Percentiles rank a stretch among this genome's conserved stretches.
phyloP scores from a whole-genome alignment of 2,113 vertebrate species.

The Pleuronectes platessa region DNA sequence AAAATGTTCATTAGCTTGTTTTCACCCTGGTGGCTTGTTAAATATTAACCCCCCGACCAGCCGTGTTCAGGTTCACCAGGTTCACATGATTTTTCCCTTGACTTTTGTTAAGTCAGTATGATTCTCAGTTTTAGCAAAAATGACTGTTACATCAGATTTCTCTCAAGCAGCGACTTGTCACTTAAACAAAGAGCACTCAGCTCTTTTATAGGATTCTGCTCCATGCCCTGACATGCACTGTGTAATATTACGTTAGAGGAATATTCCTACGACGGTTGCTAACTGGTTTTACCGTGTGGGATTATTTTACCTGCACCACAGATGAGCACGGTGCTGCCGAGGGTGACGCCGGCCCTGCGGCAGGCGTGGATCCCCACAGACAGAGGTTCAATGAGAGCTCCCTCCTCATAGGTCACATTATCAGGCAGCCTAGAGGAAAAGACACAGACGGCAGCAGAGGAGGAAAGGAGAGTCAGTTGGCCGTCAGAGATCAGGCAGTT shows the following conservation, averaged over 20 bases:
- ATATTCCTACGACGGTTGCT: not conserved
- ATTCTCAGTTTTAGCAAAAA: not conserved
- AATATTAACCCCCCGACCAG: constrained; percentile 26
- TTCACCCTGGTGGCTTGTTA: constrained; percentile 9
- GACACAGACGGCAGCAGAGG: not conserved
- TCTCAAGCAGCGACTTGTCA: constrained; percentile 12
- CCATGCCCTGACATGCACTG: not conserved
- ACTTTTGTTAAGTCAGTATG: constrained; percentile 32
- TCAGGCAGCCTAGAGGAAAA: constrained; percentile 88
- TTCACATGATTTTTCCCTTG: constrained; percentile 12
- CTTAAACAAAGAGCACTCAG: not conserved
- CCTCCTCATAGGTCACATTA: constrained; percentile 95
- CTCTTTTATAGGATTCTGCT: not conserved
- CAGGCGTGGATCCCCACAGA: constrained; percentile 97
- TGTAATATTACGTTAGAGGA: not conserved
- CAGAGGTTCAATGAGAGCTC: constrained; percentile 94
- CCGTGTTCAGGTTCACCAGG: constrained; percentile 1
- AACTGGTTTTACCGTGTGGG: not conserved
- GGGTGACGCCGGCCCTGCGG: constrained; percentile 86
- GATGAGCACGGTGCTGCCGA: constrained; percentile 91
- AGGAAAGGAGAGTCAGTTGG: not conserved
- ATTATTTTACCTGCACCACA: constrained; percentile 90
- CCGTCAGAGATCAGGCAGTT: not conserved
- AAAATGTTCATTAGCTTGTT: constrained; percentile 21
- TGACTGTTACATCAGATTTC: not conserved